A percentile compares a stretch with the other conserved stretches of the same genome.
Evolutionary conservation across 2,113 vertebrate genomes (phyloP).

Genomic region (Festucalex cinctus): DNA sequence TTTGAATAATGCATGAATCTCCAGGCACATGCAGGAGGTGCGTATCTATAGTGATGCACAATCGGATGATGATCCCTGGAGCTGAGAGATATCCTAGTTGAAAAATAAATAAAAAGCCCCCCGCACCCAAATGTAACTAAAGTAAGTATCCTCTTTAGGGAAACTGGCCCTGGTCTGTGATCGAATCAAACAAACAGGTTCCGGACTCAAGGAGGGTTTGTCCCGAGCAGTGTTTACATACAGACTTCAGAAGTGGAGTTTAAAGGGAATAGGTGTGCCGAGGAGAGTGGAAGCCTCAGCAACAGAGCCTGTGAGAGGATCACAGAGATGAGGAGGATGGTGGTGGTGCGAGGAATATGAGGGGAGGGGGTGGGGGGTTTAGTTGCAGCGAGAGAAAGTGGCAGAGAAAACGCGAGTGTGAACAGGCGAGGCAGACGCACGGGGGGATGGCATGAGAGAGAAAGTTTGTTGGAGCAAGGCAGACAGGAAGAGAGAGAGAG

Average conservation of each 20-base stretch:
- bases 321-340: constrained; percentile 48
- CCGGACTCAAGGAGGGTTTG: constrained; percentile 49
- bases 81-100: neutral
- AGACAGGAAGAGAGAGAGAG: constrained; percentile 51
- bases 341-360: neutral
- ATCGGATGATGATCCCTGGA: neutral
- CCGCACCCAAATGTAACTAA: constrained; percentile 26
- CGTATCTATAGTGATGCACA: constrained; percentile 2
- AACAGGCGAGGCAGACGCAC: constrained; percentile 41
- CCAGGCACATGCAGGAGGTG: neutral
- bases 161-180: constrained; percentile 44
- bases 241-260: constrained; percentile 68
- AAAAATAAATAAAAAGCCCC: neutral
- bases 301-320: constrained; percentile 63
- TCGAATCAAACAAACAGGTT: constrained; percentile 51
- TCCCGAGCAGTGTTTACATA: constrained; percentile 62
- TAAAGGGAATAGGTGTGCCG: constrained; percentile 67
- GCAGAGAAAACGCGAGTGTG: constrained; percentile 47
- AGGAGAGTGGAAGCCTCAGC: constrained; percentile 68
- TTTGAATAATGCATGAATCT: constrained; percentile 5
- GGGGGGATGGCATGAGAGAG: constrained; percentile 54
- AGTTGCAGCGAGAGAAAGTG: constrained; percentile 29
- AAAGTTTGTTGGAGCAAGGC: constrained; percentile 59
- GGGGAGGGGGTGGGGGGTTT: constrained; percentile 6
- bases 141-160: constrained; percentile 39